Evolutionary conservation across 2,888 invertebrate species (phyloP).

Genomic region (Hymenopus coronatus): DNA sequence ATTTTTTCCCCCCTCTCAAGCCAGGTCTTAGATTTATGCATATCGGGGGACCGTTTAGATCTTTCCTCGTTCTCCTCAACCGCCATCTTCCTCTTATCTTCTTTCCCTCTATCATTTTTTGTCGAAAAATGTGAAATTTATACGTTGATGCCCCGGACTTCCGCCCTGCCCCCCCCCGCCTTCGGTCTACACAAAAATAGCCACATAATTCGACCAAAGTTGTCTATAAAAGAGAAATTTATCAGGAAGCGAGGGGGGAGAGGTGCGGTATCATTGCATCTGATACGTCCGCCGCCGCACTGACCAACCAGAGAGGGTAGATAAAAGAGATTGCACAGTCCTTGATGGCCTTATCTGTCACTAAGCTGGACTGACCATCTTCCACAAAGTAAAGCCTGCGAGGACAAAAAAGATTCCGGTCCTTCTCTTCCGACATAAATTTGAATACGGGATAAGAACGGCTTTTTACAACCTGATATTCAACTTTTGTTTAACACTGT

Average conservation of each 20-base stretch:
- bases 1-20: conserved; percentile 1
- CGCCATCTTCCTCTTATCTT: background rate
- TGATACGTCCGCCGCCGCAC: background rate
- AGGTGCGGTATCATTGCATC: background rate
- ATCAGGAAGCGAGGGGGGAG: background rate
- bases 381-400: background rate
- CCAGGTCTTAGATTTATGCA: conserved; percentile 26
- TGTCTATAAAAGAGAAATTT: conserved; percentile 32
- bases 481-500: too few relatives aligned
- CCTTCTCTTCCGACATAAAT: background rate
- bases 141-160: conserved; percentile 8
- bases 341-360: conserved; percentile 6
- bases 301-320: background rate
- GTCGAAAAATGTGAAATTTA: conserved; percentile 28
- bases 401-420: background rate
- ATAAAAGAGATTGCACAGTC: background rate
- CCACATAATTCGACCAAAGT: conserved; percentile 27
- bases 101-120: conserved; percentile 16
- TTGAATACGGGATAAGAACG: background rate
- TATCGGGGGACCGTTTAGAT: conserved; percentile 29
- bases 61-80: conserved; percentile 18
- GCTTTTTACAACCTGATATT: background rate
- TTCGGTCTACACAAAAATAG: conserved; percentile 23
- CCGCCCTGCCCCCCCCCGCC: background rate
- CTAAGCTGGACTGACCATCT: background rate